phyloP scores from a whole-genome alignment of 2,797 vertebrate species.

The Chaetophractus vellerosus region DNA sequence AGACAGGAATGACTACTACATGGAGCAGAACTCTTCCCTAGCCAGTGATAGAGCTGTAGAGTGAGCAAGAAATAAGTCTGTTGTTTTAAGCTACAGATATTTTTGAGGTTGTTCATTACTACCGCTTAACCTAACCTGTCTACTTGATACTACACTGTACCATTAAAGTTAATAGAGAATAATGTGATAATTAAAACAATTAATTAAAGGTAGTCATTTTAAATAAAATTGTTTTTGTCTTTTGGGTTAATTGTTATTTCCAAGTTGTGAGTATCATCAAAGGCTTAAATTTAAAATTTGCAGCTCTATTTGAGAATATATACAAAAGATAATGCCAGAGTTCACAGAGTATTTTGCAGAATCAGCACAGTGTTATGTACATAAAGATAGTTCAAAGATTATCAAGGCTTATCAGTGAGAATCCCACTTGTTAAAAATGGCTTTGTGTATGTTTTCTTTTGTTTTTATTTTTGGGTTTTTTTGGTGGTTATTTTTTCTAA shows the following conservation, averaged over 20 bases:
- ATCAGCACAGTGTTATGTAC: neutral
- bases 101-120: conserved; percentile 41
- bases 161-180: conserved; percentile 44
- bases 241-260: conserved; percentile 45
- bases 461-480: neutral
- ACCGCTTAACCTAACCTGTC: neutral
- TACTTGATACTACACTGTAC: neutral
- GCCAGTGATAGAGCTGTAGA: neutral
- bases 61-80: conserved; percentile 12
- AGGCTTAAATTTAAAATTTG: conserved; percentile 37
- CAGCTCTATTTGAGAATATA: neutral
- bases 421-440: neutral
- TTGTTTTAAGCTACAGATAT: conserved; percentile 39
- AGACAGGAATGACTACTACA: too few species aligned
- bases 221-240: conserved; percentile 45
- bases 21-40: conserved; percentile 35
- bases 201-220: conserved; percentile 28
- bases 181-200: neutral
- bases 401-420: neutral
- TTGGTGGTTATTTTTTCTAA: neutral
- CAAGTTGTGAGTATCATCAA: conserved; percentile 25
- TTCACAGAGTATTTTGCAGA: conserved; percentile 18
- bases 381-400: conserved; percentile 1
- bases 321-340: neutral
- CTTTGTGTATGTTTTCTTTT: neutral